Evolutionary conservation across 1,140 invertebrate genomes (phyloP), one percentile per base, ranked within the genome.

Genomic region (Lordiphosa clarofinis): DNA sequence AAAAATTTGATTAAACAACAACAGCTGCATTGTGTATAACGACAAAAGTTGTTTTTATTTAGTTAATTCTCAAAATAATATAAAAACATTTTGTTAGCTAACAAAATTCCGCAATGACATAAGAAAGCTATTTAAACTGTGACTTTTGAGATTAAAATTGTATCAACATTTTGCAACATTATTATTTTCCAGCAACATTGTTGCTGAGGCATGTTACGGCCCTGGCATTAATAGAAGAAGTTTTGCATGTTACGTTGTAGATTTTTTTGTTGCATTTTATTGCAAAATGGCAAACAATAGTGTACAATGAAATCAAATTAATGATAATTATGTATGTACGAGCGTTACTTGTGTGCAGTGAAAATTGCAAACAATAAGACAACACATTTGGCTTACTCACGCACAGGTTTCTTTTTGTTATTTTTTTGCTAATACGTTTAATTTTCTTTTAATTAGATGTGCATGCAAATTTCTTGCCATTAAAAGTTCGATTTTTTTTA

Each of bases 41-140:
- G 44, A 53, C 49, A 60, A 53, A 60, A 54, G 50, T 36, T 54
- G 21, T 40, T 24, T 31, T 38, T 39, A 54, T 50, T 68, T 60
- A 64, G 60, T 79, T 57, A 64, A 79, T 64, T 69, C 64, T 73
- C 63, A 31, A 12, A 33, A 46, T 10, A 33, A 75, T 31, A 59
- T 55, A 63, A 58, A 62, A 61, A 71, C 73, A 56, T 43, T 72
- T 63, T 54, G 49, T 40, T 38, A 54, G n/a, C 19, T 24, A 61
- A 47, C 42, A 37, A 71, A 36, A 39, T 12, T 40, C 21, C 58
- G 31, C 38, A 49, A 79, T 79, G 75, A 79, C 74, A 79, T 79
- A 79, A 79, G 60, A 56, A 21, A 46, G 39, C 64, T 64, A 61
- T 73, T 73, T 81, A 59, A 70, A 81, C 48, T 36, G 53, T 36